A percentile compares a stretch with the other conserved stretches of the same genome.
Conservation (phyloP, 2,888 invertebrate genomes). For the Trilocha varians region DNA sequence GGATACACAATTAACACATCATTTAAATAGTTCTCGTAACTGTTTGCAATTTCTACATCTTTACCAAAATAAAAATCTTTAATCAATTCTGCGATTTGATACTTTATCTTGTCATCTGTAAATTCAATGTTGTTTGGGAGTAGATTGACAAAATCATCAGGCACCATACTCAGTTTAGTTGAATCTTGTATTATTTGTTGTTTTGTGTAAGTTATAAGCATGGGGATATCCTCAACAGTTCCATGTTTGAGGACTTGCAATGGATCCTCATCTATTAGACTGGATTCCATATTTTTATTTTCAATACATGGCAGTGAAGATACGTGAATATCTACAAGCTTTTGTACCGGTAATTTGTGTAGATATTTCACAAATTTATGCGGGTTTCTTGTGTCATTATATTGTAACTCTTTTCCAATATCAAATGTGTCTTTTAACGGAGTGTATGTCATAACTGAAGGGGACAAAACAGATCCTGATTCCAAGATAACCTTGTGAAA, state of each 20-base stretch:
- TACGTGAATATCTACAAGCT: constrained; percentile 24
- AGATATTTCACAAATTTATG: constrained; percentile 34
- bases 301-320: constrained; percentile 47
- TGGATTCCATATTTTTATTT: constrained; percentile 20
- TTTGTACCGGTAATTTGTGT: constrained; percentile 17
- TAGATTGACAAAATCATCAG: constrained; percentile 33
- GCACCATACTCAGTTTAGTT: constrained; percentile 23
- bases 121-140: constrained; percentile 50
- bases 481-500: constrained; percentile 51
- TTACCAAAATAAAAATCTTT: constrained; percentile 46
- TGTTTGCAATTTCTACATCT: constrained; percentile 17
- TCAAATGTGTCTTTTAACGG: constrained; percentile 34
- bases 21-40: constrained; percentile 40
- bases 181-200: constrained; percentile 22
- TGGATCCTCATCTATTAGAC: constrained; percentile 41
- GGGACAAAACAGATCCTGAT: constrained; percentile 52
- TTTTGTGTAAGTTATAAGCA: constrained; percentile 37
- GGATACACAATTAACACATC: constrained; percentile 49
- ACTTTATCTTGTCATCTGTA: constrained; percentile 21
- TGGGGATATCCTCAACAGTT: constrained; percentile 36
- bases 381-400: constrained; percentile 21
- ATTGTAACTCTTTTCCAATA: constrained; percentile 61
- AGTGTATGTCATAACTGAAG: constrained; percentile 35
- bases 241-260: constrained; percentile 28
- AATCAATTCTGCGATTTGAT: constrained; percentile 35